phyloP scores from a whole-genome alignment of 1,140 invertebrate genomes.

The Drosophila fuyamai region DNA sequence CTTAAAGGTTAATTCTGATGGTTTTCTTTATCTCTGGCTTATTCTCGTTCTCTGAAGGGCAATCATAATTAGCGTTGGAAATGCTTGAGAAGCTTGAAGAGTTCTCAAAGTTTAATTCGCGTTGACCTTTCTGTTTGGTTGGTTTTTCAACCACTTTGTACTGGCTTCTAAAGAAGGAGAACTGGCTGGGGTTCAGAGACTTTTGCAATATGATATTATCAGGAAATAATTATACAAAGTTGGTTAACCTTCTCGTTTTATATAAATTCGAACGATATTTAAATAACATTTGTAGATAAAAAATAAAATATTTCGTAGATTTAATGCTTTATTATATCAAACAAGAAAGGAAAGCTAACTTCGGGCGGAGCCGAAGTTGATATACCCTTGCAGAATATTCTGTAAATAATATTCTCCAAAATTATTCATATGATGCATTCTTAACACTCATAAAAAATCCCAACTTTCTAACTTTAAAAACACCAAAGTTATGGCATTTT shows the following conservation, averaged over 20 bases:
- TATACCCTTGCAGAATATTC: too few relatives aligned
- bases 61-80: slow-evolving; percentile 70
- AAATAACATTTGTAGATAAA: too few relatives aligned
- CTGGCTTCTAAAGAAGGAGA: slow-evolving; percentile 2
- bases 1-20: slow-evolving; percentile 66
- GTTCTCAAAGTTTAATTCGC: slow-evolving; percentile 33
- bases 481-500: too few relatives aligned
- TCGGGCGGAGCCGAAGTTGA: too few relatives aligned
- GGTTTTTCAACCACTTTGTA: slow-evolving; percentile 18
- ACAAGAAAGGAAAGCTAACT: too few relatives aligned
- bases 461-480: too few relatives aligned
- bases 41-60: slow-evolving; percentile 58
- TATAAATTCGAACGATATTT: too few relatives aligned
- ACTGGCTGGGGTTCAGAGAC: not conserved
- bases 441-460: too few relatives aligned
- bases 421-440: too few relatives aligned
- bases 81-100: slow-evolving; percentile 32
- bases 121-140: slow-evolving; percentile 41
- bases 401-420: too few relatives aligned
- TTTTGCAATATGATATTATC: not conserved
- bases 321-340: not conserved
- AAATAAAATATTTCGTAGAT: too few relatives aligned
- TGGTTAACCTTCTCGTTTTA: not conserved
- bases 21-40: slow-evolving; percentile 19
- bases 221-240: slow-evolving; percentile 13